These are phyloP conservation scores for Stigmatopora argus DNA, from an alignment of 2,113 vertebrate genomes.

Conservation along the genomic window DNA sequence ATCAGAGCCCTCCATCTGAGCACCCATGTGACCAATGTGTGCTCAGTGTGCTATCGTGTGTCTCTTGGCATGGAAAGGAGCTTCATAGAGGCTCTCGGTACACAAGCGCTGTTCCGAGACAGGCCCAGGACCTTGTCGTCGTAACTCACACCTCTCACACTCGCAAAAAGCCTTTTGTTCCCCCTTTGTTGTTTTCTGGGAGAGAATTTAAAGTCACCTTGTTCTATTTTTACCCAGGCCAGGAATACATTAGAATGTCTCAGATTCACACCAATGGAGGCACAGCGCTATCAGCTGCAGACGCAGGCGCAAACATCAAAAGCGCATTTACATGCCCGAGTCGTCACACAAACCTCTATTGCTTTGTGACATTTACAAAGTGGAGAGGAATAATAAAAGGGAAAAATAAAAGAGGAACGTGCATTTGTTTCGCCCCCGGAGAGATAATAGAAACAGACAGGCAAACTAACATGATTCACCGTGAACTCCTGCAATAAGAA, in stretches of 20 bases:
- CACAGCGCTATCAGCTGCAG: slow-evolving; percentile 47
- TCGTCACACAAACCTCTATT: slow-evolving; percentile 60
- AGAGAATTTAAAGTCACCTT: slow-evolving; percentile 61
- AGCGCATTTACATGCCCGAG: slow-evolving; percentile 62
- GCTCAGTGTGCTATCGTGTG: slow-evolving; percentile 42
- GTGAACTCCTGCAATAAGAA: slow-evolving; percentile 57
- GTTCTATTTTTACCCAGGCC: slow-evolving; percentile 64
- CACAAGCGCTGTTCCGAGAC: slow-evolving; percentile 42
- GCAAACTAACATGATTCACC: slow-evolving; percentile 65
- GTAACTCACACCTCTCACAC: slow-evolving; percentile 47
- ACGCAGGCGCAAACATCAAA: slow-evolving; percentile 55
- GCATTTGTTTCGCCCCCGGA: slow-evolving; percentile 2
- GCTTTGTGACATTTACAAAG: slow-evolving; percentile 69
- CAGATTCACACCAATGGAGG: slow-evolving; percentile 45
- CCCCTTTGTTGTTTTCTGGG: slow-evolving; percentile 16
- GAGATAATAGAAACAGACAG: slow-evolving; percentile 64
- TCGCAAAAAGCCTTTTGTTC: slow-evolving; percentile 36
- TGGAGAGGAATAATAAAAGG: slow-evolving; percentile 38
- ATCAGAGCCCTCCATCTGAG: slow-evolving; percentile 71
- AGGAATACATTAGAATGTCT: slow-evolving; percentile 60
- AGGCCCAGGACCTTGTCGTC: slow-evolving; percentile 47
- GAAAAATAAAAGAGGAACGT: slow-evolving; percentile 15
- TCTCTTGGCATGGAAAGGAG: slow-evolving; percentile 3
- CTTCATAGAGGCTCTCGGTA: slow-evolving; percentile 38
- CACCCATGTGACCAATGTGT: slow-evolving; percentile 65